phyloP scores from a whole-genome alignment of 2,888 invertebrate species.

The Nymphalis urticae region DNA sequence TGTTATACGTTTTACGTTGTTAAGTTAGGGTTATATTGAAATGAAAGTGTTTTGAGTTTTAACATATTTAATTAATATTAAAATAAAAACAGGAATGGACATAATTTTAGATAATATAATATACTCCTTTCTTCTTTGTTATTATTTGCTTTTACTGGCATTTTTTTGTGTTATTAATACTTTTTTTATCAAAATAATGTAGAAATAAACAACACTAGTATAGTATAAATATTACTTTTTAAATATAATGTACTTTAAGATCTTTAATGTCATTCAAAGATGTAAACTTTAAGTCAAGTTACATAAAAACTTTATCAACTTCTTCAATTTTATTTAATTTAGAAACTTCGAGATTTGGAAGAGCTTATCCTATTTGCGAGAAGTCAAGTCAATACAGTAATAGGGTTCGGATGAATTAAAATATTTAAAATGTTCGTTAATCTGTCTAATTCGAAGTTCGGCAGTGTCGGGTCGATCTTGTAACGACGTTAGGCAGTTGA shows the following conservation, averaged over 20 bases:
- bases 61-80: background rate
- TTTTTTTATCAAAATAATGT: too few relatives aligned
- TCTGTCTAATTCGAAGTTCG: constrained; percentile 24
- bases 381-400: constrained; percentile 24
- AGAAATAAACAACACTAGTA: too few relatives aligned
- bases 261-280: background rate
- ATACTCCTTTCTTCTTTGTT: too few relatives aligned
- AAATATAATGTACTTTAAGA: background rate
- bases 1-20: constrained; percentile 24
- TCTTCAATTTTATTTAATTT: constrained; percentile 9
- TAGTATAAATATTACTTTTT: background rate
- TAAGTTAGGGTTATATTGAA: constrained; percentile 20
- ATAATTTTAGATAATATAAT: background rate
- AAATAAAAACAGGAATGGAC: background rate
- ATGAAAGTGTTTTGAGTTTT: constrained; percentile 3
- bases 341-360: constrained; percentile 7
- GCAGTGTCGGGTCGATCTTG: constrained; percentile 18
- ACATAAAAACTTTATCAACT: constrained; percentile 2
- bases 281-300: background rate
- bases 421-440: constrained; percentile 27
- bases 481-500: constrained; percentile 30
- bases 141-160: too few relatives aligned
- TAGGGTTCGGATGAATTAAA: constrained; percentile 23
- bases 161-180: too few relatives aligned
- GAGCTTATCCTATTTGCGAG: constrained; percentile 14